Base-by-base conservation (phyloP, 1,140 invertebrate genomes). In the Drosophila saltans region DNA sequence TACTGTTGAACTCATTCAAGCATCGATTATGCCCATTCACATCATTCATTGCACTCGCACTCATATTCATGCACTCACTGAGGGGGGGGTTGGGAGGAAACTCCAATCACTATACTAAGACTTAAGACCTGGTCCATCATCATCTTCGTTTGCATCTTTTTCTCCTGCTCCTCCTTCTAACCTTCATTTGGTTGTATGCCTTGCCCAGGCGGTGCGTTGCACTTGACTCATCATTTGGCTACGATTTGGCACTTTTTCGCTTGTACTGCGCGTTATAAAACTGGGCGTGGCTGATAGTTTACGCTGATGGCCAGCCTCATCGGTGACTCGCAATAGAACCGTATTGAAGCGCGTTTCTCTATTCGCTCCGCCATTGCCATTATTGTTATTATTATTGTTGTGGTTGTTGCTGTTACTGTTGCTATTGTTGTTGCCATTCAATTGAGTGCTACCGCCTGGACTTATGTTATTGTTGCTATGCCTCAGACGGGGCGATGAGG, bases 151-250 rank as follows among this genome's bases (percentile, higher is more conserved):
- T 36, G 33, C 33, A 36, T 36, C 45, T 26, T 16, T 11, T 7
- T 26, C 24, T 57, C 24, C 52, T 57, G n/a, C 8, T 30, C 5
- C 43, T 11, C n/a, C 16, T 28, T 21, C 24, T 63, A 3, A n/a
- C n/a, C 66, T 69, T 79, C 94, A 97, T 92, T 97, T 97, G 11
- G 96, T 97, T 1, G 97, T 97, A 84, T 97, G 97, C 79, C 97
- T 93, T 1, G 96, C 96, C 96, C 97, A 97, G 39, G 95, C 94
- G 0, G 95, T 95, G 64, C 96, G 93, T 80, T 96, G 95, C 64
- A 97, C 94, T 80, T 97, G 96, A n/a, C 94, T 95, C 95, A 97
- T 96, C 75, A 97, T 93, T 89, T 97, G 96, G 89, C 95, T 97
- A 43, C 96, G 94, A 78, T 96, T 96, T 1, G 96, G 96, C 55